These are phyloP conservation scores for Tetramorium alpestre DNA, from an alignment of 1,140 invertebrate species.

Conservation along the genomic window DNA sequence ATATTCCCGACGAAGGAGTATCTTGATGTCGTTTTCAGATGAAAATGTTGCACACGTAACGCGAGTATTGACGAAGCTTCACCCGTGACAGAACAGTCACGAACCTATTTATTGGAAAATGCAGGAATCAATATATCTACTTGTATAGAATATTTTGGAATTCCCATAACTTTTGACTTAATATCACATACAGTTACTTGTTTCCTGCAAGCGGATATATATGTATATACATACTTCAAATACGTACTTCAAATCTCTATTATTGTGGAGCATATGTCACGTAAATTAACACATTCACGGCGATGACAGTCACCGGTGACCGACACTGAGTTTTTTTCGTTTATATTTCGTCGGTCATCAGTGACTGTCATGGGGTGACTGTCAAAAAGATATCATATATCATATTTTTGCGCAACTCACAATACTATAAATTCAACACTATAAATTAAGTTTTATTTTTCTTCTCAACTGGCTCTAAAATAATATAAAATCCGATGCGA, in stretches of 20 bases:
- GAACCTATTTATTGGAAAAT: slow-evolving; percentile 57
- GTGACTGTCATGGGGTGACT: no score
- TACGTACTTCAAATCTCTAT: neutral
- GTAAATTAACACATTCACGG: neutral
- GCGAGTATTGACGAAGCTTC: slow-evolving; percentile 60
- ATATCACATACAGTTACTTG: neutral
- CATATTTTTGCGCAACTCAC: no score
- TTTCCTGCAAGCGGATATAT: no score
- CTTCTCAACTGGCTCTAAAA: no score
- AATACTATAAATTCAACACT: no score
- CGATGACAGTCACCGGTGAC: no score
- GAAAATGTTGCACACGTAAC: slow-evolving; percentile 61
- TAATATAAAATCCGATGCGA: no score
- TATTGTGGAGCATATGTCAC: neutral
- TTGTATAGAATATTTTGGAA: slow-evolving; percentile 8
- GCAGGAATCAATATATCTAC: slow-evolving; percentile 5
- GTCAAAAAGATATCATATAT: no score
- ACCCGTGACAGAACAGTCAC: slow-evolving; percentile 44
- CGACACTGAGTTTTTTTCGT: no score
- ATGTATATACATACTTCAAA: neutral
- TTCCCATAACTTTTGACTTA: slow-evolving; percentile 28
- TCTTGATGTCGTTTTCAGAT: slow-evolving; percentile 61
- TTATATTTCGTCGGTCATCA: no score
- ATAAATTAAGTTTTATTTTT: no score
- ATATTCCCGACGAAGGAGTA: slow-evolving; percentile 49